Conservation (phyloP, 2,797 vertebrate genomes). For the Pseudochirops cupreus region DNA sequence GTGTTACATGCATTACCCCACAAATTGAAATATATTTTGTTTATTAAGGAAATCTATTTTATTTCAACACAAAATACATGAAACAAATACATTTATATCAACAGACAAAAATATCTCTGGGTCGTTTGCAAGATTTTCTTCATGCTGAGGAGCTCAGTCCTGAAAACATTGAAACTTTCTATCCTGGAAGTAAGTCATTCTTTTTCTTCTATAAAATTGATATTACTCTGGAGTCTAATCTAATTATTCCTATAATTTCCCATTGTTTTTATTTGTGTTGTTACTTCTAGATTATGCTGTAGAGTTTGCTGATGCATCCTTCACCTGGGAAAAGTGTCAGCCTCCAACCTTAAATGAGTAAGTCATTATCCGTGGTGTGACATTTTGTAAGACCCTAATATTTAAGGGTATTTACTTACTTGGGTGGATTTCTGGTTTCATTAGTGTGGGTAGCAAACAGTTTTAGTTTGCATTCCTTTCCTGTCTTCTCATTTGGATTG, state of each 20-base stretch:
- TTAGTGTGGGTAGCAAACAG: background rate
- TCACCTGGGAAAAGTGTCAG: slow-evolving; percentile 77
- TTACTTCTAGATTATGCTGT: slow-evolving; percentile 77
- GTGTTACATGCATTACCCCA: background rate
- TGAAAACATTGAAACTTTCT: slow-evolving; percentile 75
- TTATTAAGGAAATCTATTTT: slow-evolving; percentile 2
- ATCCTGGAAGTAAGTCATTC: slow-evolving; percentile 76
- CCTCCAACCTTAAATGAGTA: slow-evolving; percentile 79
- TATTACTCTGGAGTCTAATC: slow-evolving; percentile 47
- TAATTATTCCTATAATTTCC: slow-evolving; percentile 38
- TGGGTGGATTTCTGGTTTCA: background rate
- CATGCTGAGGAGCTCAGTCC: slow-evolving; percentile 77
- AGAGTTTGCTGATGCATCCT: slow-evolving; percentile 79
- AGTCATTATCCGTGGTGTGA: slow-evolving; percentile 50
- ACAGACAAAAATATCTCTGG: slow-evolving; percentile 79
- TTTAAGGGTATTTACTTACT: background rate
- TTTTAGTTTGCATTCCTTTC: background rate
- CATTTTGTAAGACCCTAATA: background rate
- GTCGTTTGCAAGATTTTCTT: slow-evolving; percentile 79
- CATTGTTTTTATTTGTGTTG: slow-evolving; percentile 43
- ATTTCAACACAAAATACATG: slow-evolving; percentile 23
- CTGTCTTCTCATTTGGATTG: background rate
- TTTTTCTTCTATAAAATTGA: slow-evolving; percentile 27
- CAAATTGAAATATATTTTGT: background rate
- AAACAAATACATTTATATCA: slow-evolving; percentile 52